Base-by-base conservation (phyloP, 1,140 invertebrate species). In the Heliconius hewitsoni region DNA sequence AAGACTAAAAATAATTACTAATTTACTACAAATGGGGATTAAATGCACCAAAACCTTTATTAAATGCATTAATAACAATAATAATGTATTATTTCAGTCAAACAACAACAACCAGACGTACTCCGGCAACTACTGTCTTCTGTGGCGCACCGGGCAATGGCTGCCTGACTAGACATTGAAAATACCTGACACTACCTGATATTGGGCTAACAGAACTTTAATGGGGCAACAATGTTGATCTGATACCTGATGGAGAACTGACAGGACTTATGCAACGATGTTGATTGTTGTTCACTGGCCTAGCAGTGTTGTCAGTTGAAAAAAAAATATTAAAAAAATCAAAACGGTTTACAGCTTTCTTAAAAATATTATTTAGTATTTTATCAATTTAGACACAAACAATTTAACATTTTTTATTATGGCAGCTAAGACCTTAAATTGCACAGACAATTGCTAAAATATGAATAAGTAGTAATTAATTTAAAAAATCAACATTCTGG, bases 101-200 rank as follows among this genome's bases (percentile, higher is more conserved):
- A 81, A 86, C 80, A 83, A 79, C 70, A 83, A 81, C 73, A 9
- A 66, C 27, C 60, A 66, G 27, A 86, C 83, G 1, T 84, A 86
- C 42, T 95, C 91, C 71, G 96, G 96, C 57, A 96, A 96, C 92
- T 96, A 97, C 86, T 96, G 96, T 77, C 88, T 97, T 42, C 90
- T 97, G 27, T 97, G 97, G 97, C 93, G 96, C 39, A 96, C 96
- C 1, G 96, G 97, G 86, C 95, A 97, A 89, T 97, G 97, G 97
- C 96, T 96, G 16, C 95, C 95, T 1, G 95, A 95, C 76, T 96
- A 93, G 92, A 74, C 4, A 23, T 9, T 60, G 55, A 60, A n/a
- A 11, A 3, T 60, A 19, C 19, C 55, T 23, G 55, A 60, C 9
- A 60, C 19, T 23, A 60, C 9, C n/a, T 60, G n/a, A 13, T 23